Conservation (phyloP, 2,113 vertebrate species). For the Heterotilapia buettikoferi region DNA sequence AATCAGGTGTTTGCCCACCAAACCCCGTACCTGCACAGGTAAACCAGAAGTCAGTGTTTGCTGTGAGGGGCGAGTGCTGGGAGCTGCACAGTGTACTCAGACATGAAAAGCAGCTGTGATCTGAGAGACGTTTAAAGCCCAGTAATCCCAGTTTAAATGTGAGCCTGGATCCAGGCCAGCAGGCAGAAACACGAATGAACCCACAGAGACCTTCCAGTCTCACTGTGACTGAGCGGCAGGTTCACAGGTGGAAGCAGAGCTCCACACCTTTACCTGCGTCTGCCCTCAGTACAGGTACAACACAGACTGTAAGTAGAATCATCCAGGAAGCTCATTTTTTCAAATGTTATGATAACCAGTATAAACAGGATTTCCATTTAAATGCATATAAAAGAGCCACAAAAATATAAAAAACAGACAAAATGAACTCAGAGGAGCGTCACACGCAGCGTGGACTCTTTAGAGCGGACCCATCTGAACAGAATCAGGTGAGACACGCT, state of each 20-base stretch:
- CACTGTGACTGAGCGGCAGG: background rate
- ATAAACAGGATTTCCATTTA: background rate
- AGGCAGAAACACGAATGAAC: background rate
- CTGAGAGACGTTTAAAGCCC: background rate
- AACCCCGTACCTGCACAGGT: background rate
- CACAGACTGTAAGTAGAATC: background rate
- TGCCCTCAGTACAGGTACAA: background rate
- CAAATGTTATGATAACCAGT: background rate
- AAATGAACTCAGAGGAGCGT: background rate
- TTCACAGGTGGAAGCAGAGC: background rate
- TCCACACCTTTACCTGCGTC: background rate
- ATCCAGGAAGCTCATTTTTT: background rate
- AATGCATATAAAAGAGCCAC: background rate
- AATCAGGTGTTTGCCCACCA: background rate
- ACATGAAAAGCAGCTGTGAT: background rate
- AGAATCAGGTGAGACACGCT: background rate
- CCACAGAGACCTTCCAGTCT: background rate
- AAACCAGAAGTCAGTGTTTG: background rate
- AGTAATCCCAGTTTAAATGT: conserved; percentile 11
- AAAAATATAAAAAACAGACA: background rate
- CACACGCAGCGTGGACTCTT: background rate
- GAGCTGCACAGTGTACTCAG: background rate
- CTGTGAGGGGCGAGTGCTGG: background rate
- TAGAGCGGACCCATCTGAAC: background rate
- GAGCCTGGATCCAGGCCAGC: background rate